Evolutionary conservation across 1,140 invertebrate species (phyloP).

Genomic region (Lanistes nyassanus): DNA sequence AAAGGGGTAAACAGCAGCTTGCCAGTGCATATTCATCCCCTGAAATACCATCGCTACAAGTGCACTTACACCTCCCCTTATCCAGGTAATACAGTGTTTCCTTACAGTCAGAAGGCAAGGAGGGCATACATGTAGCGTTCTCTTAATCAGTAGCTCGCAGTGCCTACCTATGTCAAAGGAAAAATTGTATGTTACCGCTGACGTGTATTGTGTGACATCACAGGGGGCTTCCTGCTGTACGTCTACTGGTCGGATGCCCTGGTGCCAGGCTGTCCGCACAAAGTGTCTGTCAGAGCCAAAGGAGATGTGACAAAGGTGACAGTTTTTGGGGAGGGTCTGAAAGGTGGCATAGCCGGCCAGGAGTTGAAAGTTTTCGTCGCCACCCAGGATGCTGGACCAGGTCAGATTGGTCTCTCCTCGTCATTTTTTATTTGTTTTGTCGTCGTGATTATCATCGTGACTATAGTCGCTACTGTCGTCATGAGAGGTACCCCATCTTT

Average conservation of each 20-base stretch:
- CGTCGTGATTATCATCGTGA: neutral
- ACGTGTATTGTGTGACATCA: neutral
- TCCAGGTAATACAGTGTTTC: constrained; percentile 54
- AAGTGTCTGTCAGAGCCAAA: constrained; percentile 83
- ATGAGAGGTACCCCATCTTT: too few relatives aligned
- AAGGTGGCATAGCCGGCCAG: constrained; percentile 91
- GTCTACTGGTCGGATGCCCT: constrained; percentile 89
- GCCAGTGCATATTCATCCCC: constrained; percentile 67
- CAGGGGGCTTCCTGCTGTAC: constrained; percentile 78
- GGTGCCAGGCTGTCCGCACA: constrained; percentile 94
- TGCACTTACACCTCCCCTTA: constrained; percentile 79
- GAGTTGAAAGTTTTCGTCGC: constrained; percentile 97
- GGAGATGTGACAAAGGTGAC: constrained; percentile 82
- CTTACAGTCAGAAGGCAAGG: neutral
- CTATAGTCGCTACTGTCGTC: too few relatives aligned
- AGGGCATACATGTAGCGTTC: too few relatives aligned
- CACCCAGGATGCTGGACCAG: constrained; percentile 90
- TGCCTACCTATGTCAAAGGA: too few relatives aligned
- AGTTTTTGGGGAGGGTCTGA: constrained; percentile 90
- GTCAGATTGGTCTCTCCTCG: constrained; percentile 30
- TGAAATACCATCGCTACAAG: constrained; percentile 82
- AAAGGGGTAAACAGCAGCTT: constrained; percentile 76
- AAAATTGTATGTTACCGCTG: too few relatives aligned
- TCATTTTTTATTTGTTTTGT: too few relatives aligned
- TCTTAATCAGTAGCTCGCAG: too few relatives aligned